Percentiles rank a stretch among this genome's conserved stretches.
These are phyloP conservation scores for Xenopus petersii DNA, from an alignment of 2,797 vertebrate species.

Conservation along the genomic window DNA sequence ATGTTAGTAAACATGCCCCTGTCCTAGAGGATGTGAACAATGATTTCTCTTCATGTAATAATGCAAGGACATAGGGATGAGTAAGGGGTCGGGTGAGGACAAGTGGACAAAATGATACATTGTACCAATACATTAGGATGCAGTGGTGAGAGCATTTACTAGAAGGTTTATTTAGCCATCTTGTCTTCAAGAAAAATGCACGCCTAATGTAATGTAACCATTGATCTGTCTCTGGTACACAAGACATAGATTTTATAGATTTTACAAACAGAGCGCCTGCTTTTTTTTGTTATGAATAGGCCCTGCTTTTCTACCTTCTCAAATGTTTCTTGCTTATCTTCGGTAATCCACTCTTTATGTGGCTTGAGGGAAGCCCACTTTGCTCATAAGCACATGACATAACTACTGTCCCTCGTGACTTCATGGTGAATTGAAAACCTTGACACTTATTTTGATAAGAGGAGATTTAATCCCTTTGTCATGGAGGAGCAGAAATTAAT, in stretches of 20 bases:
- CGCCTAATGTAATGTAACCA: constrained; percentile 35
- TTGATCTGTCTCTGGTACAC: constrained; percentile 31
- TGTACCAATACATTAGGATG: constrained; percentile 42
- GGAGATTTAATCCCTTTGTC: constrained; percentile 77
- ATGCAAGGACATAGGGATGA: neutral
- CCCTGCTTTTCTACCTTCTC: constrained; percentile 88
- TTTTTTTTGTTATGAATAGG: constrained; percentile 78
- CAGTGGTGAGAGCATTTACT: constrained; percentile 34
- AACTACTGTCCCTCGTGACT: constrained; percentile 71
- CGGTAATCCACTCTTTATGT: constrained; percentile 86
- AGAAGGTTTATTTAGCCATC: constrained; percentile 43
- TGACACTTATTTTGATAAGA: constrained; percentile 87
- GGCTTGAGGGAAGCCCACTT: constrained; percentile 79
- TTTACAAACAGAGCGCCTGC: constrained; percentile 63
- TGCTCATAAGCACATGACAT: constrained; percentile 71
- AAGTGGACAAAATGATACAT: constrained; percentile 36
- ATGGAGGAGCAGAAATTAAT: constrained; percentile 82
- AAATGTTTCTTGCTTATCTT: constrained; percentile 85
- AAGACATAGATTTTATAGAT: constrained; percentile 49
- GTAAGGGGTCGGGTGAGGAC: constrained; percentile 22
- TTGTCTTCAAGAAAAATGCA: constrained; percentile 30
- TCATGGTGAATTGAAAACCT: constrained; percentile 86
- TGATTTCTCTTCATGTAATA: too few species aligned
- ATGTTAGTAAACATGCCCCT: too few species aligned
- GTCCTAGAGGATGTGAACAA: too few species aligned